Percentiles rank a stretch among this genome's conserved stretches.
Conservation (phyloP, 2,797 vertebrate species). For the Chiroxiphia lanceolata region DNA sequence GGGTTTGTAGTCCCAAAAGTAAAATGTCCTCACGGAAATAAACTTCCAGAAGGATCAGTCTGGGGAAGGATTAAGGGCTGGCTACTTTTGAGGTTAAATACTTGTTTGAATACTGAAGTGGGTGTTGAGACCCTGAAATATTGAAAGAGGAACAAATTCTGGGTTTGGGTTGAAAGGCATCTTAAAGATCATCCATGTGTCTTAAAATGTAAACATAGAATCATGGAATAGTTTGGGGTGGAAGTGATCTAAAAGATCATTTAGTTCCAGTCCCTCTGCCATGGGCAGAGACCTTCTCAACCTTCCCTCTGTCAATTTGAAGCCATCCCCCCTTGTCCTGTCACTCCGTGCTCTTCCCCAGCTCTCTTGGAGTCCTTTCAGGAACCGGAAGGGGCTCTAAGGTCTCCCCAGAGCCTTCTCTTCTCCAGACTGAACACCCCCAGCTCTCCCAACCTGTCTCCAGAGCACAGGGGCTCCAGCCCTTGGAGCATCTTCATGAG, state of each 20-base stretch:
- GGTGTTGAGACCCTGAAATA: background rate
- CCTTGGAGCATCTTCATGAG: background rate
- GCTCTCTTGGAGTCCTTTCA: background rate
- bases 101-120: background rate
- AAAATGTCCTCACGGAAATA: background rate
- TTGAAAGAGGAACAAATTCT: background rate
- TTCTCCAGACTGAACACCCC: background rate
- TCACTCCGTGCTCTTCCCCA: background rate
- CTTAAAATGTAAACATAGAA: background rate
- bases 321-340: background rate
- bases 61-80: background rate
- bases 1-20: background rate
- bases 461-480: background rate
- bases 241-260: background rate
- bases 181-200: background rate
- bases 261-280: background rate
- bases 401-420: background rate
- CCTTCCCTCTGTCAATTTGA: background rate
- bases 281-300: background rate
- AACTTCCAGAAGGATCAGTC: background rate
- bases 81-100: background rate
- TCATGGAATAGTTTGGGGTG: background rate
- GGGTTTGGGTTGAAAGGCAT: background rate
- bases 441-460: background rate
- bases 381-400: fast-evolving